Conservation (phyloP, 2,888 invertebrate species). For the Diogma glabrata region DNA sequence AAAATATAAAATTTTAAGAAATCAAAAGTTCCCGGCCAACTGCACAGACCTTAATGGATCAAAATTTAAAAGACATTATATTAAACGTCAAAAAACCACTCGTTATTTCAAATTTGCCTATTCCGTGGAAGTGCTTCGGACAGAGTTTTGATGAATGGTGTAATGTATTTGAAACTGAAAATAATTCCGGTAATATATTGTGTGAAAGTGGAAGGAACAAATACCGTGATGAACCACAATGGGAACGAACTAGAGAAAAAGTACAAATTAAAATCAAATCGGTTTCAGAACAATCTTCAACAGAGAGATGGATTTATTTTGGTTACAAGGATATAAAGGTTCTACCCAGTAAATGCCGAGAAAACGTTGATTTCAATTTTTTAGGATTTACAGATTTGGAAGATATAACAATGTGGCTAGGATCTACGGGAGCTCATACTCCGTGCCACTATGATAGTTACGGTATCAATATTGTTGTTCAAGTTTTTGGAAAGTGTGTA, state of each 20-base stretch:
- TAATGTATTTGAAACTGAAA: constrained; percentile 15
- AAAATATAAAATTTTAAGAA: no score
- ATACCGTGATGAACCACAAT: constrained; percentile 49
- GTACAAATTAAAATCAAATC: constrained; percentile 46
- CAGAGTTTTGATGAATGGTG: constrained; percentile 27
- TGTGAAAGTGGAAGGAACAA: constrained; percentile 26
- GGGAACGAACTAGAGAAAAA: constrained; percentile 61
- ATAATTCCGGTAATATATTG: constrained; percentile 1
- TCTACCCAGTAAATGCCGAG: constrained; percentile 28
- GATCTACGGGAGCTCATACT: constrained; percentile 77
- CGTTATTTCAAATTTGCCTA: constrained; percentile 25
- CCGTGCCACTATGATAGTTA: constrained; percentile 92
- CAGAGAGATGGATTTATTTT: constrained; percentile 26
- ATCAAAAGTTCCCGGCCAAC: no score
- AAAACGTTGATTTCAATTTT: constrained; percentile 47
- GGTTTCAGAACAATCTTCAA: constrained; percentile 47
- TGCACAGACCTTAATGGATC: no score
- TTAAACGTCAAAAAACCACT: constrained; percentile 30
- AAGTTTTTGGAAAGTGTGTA: constrained; percentile 67
- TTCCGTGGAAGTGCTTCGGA: constrained; percentile 29
- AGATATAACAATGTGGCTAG: constrained; percentile 80
- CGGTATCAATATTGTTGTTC: constrained; percentile 85
- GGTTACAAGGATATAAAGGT: constrained; percentile 28
- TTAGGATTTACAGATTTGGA: constrained; percentile 60
- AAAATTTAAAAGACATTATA: constrained; percentile 23